Percentiles rank a stretch among this genome's conserved stretches.
phyloP scores from a whole-genome alignment of 2,113 vertebrate genomes.

The Menura novaehollandiae region DNA sequence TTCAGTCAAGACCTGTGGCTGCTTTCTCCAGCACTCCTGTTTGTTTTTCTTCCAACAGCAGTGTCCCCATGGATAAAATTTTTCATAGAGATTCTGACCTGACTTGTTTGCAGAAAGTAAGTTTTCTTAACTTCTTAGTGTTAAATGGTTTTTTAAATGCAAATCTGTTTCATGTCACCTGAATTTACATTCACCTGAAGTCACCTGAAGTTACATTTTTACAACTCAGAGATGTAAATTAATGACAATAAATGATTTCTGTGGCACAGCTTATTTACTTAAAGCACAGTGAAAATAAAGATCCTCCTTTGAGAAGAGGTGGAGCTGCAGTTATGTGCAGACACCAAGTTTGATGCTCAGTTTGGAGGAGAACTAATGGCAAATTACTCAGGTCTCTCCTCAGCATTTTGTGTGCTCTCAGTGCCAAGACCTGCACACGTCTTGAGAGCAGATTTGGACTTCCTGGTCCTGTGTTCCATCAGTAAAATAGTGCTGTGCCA shows the following conservation, averaged over 20 bases:
- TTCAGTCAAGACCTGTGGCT: background rate
- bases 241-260: background rate
- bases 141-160: background rate
- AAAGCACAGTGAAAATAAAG: background rate
- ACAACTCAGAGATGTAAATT: background rate
- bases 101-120: conserved; percentile 94
- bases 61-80: conserved; percentile 88
- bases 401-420: background rate
- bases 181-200: background rate
- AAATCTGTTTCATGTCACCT: background rate
- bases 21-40: background rate
- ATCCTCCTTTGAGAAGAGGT: background rate
- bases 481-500: background rate
- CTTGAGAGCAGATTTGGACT: background rate
- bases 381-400: background rate
- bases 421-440: background rate
- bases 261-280: background rate
- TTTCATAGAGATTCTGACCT: conserved; percentile 89
- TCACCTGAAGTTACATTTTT: background rate
- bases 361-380: background rate
- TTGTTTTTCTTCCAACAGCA: conserved; percentile 72
- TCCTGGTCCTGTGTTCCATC: background rate
- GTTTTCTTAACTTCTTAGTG: background rate
- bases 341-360: background rate
- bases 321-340: rapidly evolving